Evolutionary conservation across 2,888 invertebrate genomes (phyloP).

Genomic region (Hecatera dysodea): DNA sequence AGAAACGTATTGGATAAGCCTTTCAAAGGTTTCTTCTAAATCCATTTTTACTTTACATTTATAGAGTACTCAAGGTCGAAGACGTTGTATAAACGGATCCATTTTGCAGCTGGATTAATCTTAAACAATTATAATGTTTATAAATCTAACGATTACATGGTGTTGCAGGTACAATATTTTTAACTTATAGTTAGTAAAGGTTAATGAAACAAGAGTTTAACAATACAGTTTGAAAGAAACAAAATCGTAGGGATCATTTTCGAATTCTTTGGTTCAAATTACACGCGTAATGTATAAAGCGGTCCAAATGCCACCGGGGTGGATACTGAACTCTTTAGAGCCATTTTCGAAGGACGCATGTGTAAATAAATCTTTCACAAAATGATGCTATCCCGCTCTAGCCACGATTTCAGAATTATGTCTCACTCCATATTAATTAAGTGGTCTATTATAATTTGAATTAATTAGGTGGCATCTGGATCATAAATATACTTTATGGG

Average conservation of each 20-base stretch:
- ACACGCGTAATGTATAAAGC: conserved; percentile 55
- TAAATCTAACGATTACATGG: conserved; percentile 66
- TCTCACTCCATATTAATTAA: background rate
- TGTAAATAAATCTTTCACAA: background rate
- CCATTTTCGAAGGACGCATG: background rate
- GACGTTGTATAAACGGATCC: conserved; percentile 21
- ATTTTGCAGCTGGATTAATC: conserved; percentile 14
- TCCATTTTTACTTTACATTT: conserved; percentile 28
- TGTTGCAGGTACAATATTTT: conserved; percentile 79
- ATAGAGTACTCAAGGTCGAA: conserved; percentile 15
- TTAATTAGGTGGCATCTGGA: conserved; percentile 59
- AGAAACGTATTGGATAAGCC: conserved; percentile 29
- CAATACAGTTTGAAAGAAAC: conserved; percentile 55
- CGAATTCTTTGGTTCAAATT: conserved; percentile 68
- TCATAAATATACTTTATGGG: conserved; percentile 45
- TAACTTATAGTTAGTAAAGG: conserved; percentile 66
- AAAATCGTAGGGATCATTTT: conserved; percentile 68
- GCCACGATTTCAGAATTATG: too few relatives aligned
- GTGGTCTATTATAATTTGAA: background rate
- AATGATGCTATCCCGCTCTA: background rate
- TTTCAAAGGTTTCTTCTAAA: conserved; percentile 32
- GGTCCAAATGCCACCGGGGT: conserved; percentile 58
- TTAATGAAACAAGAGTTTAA: conserved; percentile 59
- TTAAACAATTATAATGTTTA: conserved; percentile 53
- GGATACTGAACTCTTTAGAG: background rate